Base-by-base conservation (phyloP, 2,888 invertebrate species). In the Idaea straminata region DNA sequence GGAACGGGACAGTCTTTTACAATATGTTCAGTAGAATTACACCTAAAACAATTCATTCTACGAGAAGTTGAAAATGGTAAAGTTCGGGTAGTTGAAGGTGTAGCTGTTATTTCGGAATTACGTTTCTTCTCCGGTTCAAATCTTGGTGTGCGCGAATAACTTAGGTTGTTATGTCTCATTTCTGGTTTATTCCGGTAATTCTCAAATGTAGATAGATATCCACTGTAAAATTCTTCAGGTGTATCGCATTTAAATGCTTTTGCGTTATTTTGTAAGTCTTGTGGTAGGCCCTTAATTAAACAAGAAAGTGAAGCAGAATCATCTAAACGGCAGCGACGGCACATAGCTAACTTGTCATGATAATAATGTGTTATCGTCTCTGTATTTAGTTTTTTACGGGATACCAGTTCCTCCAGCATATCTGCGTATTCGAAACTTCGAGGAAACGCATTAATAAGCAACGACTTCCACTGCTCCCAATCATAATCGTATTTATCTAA, bases 281-380 rank as follows among this genome's bases (percentile, higher is more conserved):
- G 15, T 0, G 70, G 72, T n/a, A 74, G 59, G 0, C 71, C 71
- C 0, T 64, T 35, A 1, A 72, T 74, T 5, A 72, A 16, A 58
- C 72, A 74, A 0, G 71, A 69, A 57, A 65, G 68, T 0, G 73
- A 68, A 7, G 13, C 59, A 59, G 65, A 66, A 5, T 63, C 69
- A 15, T 68, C 38, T 10, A 73, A 25, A 0, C 64, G 61, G 69
- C 69, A 65, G 62, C 64, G 70, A 68, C 66, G 71, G 59, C 75
- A 13, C 15, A 71, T 62, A 65, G 78, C 72, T 16, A 68, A 13
- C 70, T 72, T 72, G 0, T 65, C 69, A 25, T 70, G 70, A 34
- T 60, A 78, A 61, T 80, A 80, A 15, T 70, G 69, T 0, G 76
- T 77, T 76, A 78, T 75, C 3, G 36, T 36, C 36, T 36, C 36